These are phyloP conservation scores for Agraylea sexmaculata DNA, from an alignment of 1,140 invertebrate species.

Conservation along the genomic window DNA sequence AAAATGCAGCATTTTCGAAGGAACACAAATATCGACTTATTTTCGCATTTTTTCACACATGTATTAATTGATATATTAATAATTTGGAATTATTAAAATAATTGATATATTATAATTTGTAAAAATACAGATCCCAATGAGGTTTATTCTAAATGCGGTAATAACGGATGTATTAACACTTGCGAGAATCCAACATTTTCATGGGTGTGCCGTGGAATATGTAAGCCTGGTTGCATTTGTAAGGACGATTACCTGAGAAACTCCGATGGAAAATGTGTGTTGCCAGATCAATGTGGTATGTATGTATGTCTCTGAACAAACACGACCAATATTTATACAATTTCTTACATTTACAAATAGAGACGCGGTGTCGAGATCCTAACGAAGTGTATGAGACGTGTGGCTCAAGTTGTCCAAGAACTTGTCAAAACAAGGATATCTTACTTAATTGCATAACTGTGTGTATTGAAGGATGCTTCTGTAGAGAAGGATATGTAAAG, in stretches of 20 bases:
- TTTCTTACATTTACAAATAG: not conserved
- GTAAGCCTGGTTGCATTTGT: slow-evolving; percentile 24
- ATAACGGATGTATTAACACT: slow-evolving; percentile 14
- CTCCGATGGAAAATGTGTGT: slow-evolving; percentile 20
- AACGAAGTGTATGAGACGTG: slow-evolving; percentile 3
- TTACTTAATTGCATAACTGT: not conserved
- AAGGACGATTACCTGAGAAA: slow-evolving; percentile 21
- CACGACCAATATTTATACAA: not conserved
- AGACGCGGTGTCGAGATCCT: not conserved
- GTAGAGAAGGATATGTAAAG: slow-evolving; percentile 11
- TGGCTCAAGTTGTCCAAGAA: slow-evolving; percentile 4
- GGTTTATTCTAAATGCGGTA: slow-evolving; percentile 14
- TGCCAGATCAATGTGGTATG: slow-evolving; percentile 19
- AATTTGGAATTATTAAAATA: too few relatives aligned
- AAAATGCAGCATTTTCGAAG: too few relatives aligned
- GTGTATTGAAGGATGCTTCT: slow-evolving; percentile 14
- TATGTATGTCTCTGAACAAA: not conserved
- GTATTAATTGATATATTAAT: too few relatives aligned
- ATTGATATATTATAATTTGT: too few relatives aligned
- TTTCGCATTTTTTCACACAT: too few relatives aligned
- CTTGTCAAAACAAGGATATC: slow-evolving; percentile 1
- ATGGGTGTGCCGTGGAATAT: slow-evolving; percentile 6
- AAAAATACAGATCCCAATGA: too few relatives aligned
- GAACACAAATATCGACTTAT: too few relatives aligned
- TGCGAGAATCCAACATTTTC: slow-evolving; percentile 8